phyloP scores from a whole-genome alignment of 2,797 vertebrate genomes.

The Limnodromus scolopaceus region DNA sequence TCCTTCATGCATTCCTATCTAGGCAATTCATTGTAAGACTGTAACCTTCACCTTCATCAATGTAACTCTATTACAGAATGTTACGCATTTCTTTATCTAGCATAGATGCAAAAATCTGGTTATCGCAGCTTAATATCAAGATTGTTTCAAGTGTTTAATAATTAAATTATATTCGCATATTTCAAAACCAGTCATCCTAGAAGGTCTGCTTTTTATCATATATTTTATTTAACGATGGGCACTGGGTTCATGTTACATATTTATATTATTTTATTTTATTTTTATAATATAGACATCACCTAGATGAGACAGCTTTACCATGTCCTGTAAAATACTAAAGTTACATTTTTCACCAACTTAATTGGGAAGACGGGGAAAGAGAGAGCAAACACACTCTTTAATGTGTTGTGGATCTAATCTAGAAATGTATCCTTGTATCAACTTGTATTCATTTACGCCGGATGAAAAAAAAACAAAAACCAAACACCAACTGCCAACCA shows the following conservation, averaged over 20 bases:
- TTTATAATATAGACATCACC: constrained; percentile 84
- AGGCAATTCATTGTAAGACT: constrained; percentile 75
- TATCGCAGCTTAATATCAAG: constrained; percentile 75
- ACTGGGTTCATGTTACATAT: constrained; percentile 83
- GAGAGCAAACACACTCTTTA: constrained; percentile 65
- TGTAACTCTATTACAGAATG: constrained; percentile 75
- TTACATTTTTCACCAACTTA: constrained; percentile 78
- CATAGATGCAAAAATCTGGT: constrained; percentile 75
- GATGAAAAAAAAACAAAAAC: constrained; percentile 34
- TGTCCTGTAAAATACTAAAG: constrained; percentile 81
- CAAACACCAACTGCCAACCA: constrained; percentile 19
- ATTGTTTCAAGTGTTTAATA: constrained; percentile 77
- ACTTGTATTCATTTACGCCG: constrained; percentile 45
- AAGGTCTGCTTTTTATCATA: constrained; percentile 80
- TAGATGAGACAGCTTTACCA: constrained; percentile 81
- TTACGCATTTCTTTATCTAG: constrained; percentile 77
- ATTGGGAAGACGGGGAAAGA: constrained; percentile 75
- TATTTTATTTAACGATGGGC: constrained; percentile 81
- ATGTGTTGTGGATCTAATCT: constrained; percentile 70
- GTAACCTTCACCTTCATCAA: constrained; percentile 76
- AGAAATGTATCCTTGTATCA: constrained; percentile 67
- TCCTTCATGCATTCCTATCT: constrained; percentile 75
- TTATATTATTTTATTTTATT: constrained; percentile 84
- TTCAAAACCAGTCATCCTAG: constrained; percentile 77
- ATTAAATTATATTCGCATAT: constrained; percentile 81